These are phyloP conservation scores for Agraylea sexmaculata DNA, from an alignment of 1,140 invertebrate species.

Conservation along the genomic window DNA sequence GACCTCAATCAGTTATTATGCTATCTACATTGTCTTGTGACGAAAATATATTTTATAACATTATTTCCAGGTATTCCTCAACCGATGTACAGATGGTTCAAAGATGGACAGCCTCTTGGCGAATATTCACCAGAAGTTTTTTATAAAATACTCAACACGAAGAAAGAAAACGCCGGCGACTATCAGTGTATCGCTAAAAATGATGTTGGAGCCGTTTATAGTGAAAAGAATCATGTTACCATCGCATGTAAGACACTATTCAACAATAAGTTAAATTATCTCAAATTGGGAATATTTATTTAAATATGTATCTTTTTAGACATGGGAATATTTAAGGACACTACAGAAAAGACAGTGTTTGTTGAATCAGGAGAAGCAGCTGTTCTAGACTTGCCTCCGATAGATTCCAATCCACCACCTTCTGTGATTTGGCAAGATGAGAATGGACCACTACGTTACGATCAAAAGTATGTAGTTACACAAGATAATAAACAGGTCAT, in stretches of 20 bases:
- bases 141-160: slow-evolving; percentile 69
- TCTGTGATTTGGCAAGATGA: slow-evolving; percentile 75
- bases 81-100: slow-evolving; percentile 81
- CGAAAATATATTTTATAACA: slow-evolving; percentile 1
- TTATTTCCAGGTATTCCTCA: slow-evolving; percentile 63
- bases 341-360: slow-evolving; percentile 49
- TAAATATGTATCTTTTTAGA: slow-evolving; percentile 40
- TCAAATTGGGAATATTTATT: slow-evolving; percentile 10
- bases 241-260: slow-evolving; percentile 69
- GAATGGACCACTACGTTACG: slow-evolving; percentile 55
- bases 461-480: slow-evolving; percentile 67
- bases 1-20: slow-evolving; percentile 3
- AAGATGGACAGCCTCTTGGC: slow-evolving; percentile 63
- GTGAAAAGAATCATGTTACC: slow-evolving; percentile 72
- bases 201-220: slow-evolving; percentile 80
- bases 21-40: slow-evolving; percentile 3
- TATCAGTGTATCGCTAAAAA: slow-evolving; percentile 88
- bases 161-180: slow-evolving; percentile 66
- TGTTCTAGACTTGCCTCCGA: slow-evolving; percentile 65
- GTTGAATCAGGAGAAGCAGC: slow-evolving; percentile 70
- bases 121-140: slow-evolving; percentile 66
- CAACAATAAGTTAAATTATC: not conserved
- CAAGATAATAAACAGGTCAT: slow-evolving; percentile 69
- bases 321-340: slow-evolving; percentile 70
- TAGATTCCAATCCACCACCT: slow-evolving; percentile 71